Evolutionary conservation across 30 jellyfish, hydroid and myxozoan genomes (phyloP).

Genomic region (Hydractinia symbiolongicarpus): DNA sequence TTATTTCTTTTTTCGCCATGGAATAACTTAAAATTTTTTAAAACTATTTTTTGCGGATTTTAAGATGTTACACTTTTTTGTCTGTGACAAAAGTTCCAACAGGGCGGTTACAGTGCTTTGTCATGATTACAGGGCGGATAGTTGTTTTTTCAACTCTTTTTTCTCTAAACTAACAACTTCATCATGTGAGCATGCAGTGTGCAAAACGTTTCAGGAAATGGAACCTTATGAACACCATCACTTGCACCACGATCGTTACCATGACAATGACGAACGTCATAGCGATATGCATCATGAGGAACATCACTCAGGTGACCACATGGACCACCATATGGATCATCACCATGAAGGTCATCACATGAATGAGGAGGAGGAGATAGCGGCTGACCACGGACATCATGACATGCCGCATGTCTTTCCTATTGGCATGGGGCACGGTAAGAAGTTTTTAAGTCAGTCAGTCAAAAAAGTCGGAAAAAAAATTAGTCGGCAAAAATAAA

Average conservation of each 20-base stretch:
- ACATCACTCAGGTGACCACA: conserved; percentile 5
- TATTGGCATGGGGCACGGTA: conserved; percentile 8
- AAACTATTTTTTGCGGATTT: too few species aligned
- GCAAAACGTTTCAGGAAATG: not conserved
- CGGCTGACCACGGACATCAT: conserved; percentile 23
- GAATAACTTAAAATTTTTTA: too few species aligned
- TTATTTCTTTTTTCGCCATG: too few species aligned
- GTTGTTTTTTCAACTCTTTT: too few species aligned
- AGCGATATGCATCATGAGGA: not conserved
- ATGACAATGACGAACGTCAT: conserved; percentile 4
- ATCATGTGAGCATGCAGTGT: too few species aligned
- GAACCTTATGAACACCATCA: conserved; percentile 15
- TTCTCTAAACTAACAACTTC: too few species aligned
- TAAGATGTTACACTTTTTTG: too few species aligned
- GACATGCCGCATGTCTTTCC: conserved; percentile 27
- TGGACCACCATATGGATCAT: not conserved
- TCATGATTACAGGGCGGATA: too few species aligned
- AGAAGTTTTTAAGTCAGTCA: not conserved
- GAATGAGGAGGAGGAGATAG: conserved; percentile 7
- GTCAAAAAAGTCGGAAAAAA: too few species aligned
- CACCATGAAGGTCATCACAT: not conserved
- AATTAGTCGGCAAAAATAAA: too few species aligned
- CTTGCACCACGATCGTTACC: conserved; percentile 9
- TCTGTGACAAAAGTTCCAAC: too few species aligned
- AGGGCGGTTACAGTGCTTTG: too few species aligned